Base-by-base conservation (phyloP, 2,113 vertebrate genomes). In the Dolichallabes microphthalmus region DNA sequence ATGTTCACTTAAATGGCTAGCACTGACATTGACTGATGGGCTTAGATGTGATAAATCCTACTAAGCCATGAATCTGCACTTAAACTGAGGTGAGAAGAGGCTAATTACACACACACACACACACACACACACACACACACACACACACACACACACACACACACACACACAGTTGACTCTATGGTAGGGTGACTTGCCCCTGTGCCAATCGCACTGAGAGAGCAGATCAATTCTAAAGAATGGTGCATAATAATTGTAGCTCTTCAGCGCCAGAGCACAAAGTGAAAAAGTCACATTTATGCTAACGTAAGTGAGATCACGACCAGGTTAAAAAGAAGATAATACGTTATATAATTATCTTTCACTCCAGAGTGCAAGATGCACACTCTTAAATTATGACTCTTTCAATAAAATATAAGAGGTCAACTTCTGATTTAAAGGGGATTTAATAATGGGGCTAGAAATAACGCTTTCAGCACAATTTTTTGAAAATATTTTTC, bases 1-100 rank as follows among this genome's bases (percentile, higher is more conserved):
- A 84, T 30, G 39, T 82, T 58, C 58, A 76, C 52, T 82, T 82
- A 69, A 68, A 68, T 27, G 2, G 39, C 82, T 50, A 63, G 58
- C 68, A 64, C 25, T 84, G 57, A 83, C 82, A 61, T 76, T 82
- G 86, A 87, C 69, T 85, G 86, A 87, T 76, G 63, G 82, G 68
- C 68, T 85, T 30, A 52, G 79, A 85, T 82, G 39, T 71, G 83
- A 84, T 85, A 82, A 85, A 55, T 20, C 30, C 30, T 32, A 58
- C 53, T 57, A 58, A 78, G 55, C 76, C 53, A 78, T 35, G 76
- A 78, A 78, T 58, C 30, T 30, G 30, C 82, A 81, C 69, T 84
- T 84, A 80, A 39, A 64, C 57, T 30, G 63, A 55, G 57, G 74
- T 84, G 76, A 63, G 66, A 60, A 83, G 68, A 57, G 52, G 75